Evolutionary conservation across 2,797 vertebrate species (phyloP).

Genomic region (Myotis findleyi): DNA sequence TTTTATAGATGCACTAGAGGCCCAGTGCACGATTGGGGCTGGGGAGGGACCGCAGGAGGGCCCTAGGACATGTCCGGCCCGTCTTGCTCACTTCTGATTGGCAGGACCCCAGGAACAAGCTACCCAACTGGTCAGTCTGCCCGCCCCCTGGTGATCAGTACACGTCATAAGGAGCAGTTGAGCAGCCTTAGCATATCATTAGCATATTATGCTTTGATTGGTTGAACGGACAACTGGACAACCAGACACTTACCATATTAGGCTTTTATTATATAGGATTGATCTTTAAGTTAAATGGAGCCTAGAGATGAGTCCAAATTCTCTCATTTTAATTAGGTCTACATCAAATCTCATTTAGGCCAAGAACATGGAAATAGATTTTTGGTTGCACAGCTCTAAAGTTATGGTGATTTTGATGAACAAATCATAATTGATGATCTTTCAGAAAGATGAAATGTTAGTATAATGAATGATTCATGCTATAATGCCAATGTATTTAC

Average conservation of each 20-base stretch:
- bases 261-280: neutral
- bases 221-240: no score
- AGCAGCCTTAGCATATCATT: no score
- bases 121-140: no score
- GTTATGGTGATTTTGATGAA: conserved; percentile 39
- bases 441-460: conserved; percentile 49
- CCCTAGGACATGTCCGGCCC: no score
- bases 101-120: no score
- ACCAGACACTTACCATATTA: no score
- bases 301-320: neutral
- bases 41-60: no score
- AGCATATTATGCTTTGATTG: no score
- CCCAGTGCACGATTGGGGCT: no score
- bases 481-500: neutral
- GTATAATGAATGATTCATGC: neutral
- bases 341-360: conserved; percentile 11
- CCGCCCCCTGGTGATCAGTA: no score
- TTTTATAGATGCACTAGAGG: neutral
- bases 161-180: no score
- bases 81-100: no score
- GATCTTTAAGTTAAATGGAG: conserved; percentile 14
- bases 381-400: conserved; percentile 8
- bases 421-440: neutral
- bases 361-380: neutral
- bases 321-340: conserved; percentile 46